Percentiles rank a stretch among this genome's conserved stretches.
These are phyloP conservation scores for Fragariocoptes setiger DNA, from an alignment of 1,140 invertebrate species.

Conservation along the genomic window DNA sequence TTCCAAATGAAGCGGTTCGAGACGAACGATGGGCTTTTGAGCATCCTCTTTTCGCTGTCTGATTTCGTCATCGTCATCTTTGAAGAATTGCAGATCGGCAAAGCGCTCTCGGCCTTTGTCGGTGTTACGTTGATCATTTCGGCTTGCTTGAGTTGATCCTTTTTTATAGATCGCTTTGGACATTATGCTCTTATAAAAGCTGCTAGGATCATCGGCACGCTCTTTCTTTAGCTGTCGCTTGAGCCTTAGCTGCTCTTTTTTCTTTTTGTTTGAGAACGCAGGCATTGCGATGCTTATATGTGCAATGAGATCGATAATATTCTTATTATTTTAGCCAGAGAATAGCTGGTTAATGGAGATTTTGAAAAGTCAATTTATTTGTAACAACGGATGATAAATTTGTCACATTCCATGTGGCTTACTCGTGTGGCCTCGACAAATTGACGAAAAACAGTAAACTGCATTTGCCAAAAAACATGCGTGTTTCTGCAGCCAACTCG, in stretches of 20 bases:
- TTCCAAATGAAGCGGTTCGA: slow-evolving; percentile 16
- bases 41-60: slow-evolving; percentile 15
- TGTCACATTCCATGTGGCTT: too few relatives aligned
- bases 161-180: not conserved
- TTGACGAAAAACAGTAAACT: too few relatives aligned
- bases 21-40: slow-evolving; percentile 11
- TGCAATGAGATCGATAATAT: too few relatives aligned
- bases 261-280: not conserved
- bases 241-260: not conserved
- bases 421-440: too few relatives aligned
- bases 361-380: too few relatives aligned
- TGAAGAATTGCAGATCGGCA: slow-evolving; percentile 15
- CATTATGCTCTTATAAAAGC: not conserved
- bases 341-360: too few relatives aligned
- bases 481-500: too few relatives aligned
- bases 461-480: too few relatives aligned
- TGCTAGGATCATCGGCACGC: not conserved
- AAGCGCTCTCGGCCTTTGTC: not conserved
- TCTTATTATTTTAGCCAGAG: too few relatives aligned
- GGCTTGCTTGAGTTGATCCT: not conserved
- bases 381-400: too few relatives aligned
- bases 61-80: slow-evolving; percentile 17
- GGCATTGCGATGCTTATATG: too few relatives aligned
- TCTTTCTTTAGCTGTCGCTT: not conserved
- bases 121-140: not conserved